Evolutionary conservation across 2,113 vertebrate genomes (phyloP), one percentile per base, ranked within the genome.

Genomic region (Azemiops feae): DNA sequence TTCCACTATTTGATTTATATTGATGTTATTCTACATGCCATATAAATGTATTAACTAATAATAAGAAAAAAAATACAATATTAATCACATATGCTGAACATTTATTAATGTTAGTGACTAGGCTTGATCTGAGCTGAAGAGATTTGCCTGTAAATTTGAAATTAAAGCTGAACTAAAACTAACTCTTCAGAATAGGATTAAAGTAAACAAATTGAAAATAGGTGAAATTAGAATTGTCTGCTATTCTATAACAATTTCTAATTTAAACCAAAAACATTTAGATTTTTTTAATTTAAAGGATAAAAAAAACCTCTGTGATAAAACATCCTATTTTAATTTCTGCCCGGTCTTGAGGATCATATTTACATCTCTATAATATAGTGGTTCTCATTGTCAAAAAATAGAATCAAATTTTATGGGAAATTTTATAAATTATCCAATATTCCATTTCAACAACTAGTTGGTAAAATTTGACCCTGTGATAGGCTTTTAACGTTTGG

Each of bases 401-500:
- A 27, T 34, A 30, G 55, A 69, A 45, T 87, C 22, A 57, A 69
- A 57, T 52, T 20, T 69, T 27, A 43, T 50, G 60, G 57, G 53
- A 55, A 85, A 53, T n/a, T 89, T 39, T 85, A n/a, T 52, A 30
- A n/a, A 53, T 53, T 74, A 54, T 50, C 53, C 27, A 52, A 39
- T 85, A 55, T 89, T 92, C 57, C 88, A 55, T 87, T 52, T 88
- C 39, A 91, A 60, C 52, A 87, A 25, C 20, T 43, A 39, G 60
- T 53, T 85, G 69, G 87, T 91, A 86, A 89, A 60, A 74, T 85
- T 39, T 74, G 94, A 50, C 87, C 88, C 87, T 87, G 39, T 94
- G 87, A 91, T 47, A 22, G 25, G 57, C 45, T 60, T 50, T 87
- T 88, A 87, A 69, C 87, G 89, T 58, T 93, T 52, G 39, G 87